Percentiles rank a stretch among this genome's conserved stretches.
Evolutionary conservation across 35 echinoderm and acorn worm species (phyloP).

Genomic region (Apostichopus japonicus): DNA sequence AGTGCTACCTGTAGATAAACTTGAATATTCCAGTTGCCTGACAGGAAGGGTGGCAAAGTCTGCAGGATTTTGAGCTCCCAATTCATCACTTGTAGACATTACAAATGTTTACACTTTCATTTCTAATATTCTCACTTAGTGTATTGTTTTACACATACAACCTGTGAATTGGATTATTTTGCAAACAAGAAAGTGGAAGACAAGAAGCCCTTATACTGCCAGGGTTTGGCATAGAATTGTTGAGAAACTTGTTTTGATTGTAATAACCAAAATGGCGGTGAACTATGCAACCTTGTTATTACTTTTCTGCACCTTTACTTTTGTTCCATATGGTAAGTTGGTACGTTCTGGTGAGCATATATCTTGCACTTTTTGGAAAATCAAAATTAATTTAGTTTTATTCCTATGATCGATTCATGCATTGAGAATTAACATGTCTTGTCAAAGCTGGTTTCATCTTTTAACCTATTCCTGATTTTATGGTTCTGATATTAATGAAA

Average conservation of each 20-base stretch:
- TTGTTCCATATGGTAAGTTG: background rate
- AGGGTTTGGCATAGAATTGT: no score
- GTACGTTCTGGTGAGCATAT: background rate
- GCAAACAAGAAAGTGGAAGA: no score
- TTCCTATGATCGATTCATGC: no score
- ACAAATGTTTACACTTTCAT: no score
- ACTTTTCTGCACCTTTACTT: background rate
- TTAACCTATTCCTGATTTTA: no score
- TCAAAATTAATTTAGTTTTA: no score
- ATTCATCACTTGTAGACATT: background rate
- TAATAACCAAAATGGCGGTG: background rate
- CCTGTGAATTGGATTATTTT: no score
- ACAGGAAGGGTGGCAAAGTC: constrained; percentile 34
- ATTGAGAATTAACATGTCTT: no score
- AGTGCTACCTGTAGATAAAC: background rate
- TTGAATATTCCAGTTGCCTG: background rate
- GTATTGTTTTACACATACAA: no score
- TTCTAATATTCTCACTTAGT: no score
- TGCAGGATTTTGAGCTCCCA: constrained; percentile 20
- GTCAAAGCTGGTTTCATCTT: background rate
- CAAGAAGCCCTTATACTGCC: no score
- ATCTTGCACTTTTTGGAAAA: background rate
- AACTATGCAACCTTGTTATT: background rate
- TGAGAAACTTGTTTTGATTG: background rate
- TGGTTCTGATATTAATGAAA: no score